Percentiles rank a stretch among this genome's conserved stretches.
These are phyloP conservation scores for Eurosta solidaginis DNA, from an alignment of 1,140 invertebrate genomes.

Conservation along the genomic window DNA sequence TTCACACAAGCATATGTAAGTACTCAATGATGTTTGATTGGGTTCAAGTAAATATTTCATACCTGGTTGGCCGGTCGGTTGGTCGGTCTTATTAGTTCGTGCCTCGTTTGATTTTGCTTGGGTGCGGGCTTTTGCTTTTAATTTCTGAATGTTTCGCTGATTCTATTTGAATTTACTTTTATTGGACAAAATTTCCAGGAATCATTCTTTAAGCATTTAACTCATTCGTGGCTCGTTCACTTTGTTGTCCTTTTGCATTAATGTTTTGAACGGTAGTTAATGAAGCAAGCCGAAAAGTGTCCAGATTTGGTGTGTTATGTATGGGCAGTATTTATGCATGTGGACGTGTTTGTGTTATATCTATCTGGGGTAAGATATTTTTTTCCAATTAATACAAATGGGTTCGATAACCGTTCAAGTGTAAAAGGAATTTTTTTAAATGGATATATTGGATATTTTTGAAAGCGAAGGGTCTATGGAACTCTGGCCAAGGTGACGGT, in stretches of 20 bases:
- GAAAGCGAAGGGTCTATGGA: no score
- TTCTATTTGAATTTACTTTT: constrained; percentile 31
- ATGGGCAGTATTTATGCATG: no score
- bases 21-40: background rate
- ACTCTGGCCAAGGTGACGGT: no score
- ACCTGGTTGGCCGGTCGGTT: no score
- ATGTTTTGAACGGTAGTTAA: constrained; percentile 20
- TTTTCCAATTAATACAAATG: no score
- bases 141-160: constrained; percentile 9
- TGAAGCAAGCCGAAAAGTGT: background rate
- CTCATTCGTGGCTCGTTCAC: background rate
- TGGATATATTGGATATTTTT: no score
- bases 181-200: constrained; percentile 17
- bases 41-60: background rate
- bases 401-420: no score
- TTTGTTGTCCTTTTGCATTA: constrained; percentile 22
- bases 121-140: background rate
- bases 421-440: no score
- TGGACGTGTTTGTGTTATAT: no score
- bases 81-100: constrained; percentile 14
- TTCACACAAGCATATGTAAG: no score
- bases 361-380: no score
- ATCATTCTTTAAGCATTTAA: background rate
- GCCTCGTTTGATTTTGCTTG: background rate
- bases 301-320: background rate